Base-by-base conservation (phyloP, 2,888 invertebrate genomes). In the Phengaris arion region DNA sequence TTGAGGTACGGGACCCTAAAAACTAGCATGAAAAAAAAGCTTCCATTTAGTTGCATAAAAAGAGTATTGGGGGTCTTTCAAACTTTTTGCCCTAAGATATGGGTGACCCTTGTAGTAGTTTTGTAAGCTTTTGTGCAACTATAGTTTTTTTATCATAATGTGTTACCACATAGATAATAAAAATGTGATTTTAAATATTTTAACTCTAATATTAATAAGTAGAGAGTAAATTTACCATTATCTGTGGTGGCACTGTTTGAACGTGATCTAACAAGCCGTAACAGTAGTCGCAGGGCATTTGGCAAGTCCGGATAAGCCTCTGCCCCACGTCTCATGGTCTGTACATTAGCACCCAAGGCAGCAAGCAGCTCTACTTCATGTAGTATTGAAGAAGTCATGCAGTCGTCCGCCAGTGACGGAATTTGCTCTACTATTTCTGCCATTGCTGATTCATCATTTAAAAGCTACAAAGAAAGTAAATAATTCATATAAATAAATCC, bases 321-420 rank as follows among this genome's bases (percentile, higher is more conserved):
- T 0, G 96, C 95, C 6, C 96, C 94, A 78, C 96, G 94, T 80
- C 95, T 91, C 82, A 96, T 95, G 10, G 95, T 96, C 78, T 95
- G 95, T 0, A 95, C 92, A 83, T 96, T 96, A 0, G 95, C 95
- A 0, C 92, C 93, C 76, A 97, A 90, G 13, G 96, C 95, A 0
- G 95, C 94, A 79, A 97, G 90, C n/a, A 97, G 87, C 81, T 97
- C 96, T 22, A 96, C 96, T 85, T 97, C 97, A 83, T 96, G 96
- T 13, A 97, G 92, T 80, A 97, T 95, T 0, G 97, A 96, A 52
- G 97, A 89, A 0, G 96, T 96, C 13, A 96, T 95, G 59, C 96
- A 96, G 85, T 97, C 97, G 55, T 96, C 94, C 1, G 93, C 94
- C 12, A 97, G 89, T 0, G 95, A 95, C 8, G 97, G 97, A 0